phyloP scores from a whole-genome alignment of 2,888 invertebrate species.

The Agrochola lota region DNA sequence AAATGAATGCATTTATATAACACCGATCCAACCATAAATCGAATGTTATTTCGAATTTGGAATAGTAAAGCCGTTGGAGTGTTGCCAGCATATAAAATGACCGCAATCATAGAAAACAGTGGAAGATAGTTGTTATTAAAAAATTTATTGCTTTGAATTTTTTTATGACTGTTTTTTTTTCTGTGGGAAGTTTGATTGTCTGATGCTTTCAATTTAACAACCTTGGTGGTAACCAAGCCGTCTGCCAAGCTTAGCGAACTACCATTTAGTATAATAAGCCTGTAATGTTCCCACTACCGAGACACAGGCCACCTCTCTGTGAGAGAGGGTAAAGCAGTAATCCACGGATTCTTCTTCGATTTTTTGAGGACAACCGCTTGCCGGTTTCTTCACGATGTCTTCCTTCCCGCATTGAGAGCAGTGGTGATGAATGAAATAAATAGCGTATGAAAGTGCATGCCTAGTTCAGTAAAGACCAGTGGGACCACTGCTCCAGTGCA shows the following conservation, averaged over 20 bases:
- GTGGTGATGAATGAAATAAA: no score
- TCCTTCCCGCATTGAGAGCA: not conserved
- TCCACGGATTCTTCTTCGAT: not conserved
- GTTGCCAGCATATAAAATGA: constrained; percentile 53
- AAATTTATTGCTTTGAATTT: constrained; percentile 25
- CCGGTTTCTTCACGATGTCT: no score
- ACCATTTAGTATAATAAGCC: not conserved
- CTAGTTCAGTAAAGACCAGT: no score
- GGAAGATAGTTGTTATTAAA: constrained; percentile 25
- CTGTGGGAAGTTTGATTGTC: constrained; percentile 16
- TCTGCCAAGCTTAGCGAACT: not conserved
- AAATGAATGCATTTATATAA: constrained; percentile 29
- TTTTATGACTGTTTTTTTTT: constrained; percentile 9
- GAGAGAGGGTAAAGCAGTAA: not conserved
- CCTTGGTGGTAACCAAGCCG: constrained; percentile 4
- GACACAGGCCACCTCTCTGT: no score
- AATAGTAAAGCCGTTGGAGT: constrained; percentile 46
- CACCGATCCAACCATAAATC: constrained; percentile 40
- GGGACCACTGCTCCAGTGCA: no score
- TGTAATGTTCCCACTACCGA: no score
- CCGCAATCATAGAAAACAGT: constrained; percentile 38
- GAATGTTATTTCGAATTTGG: constrained; percentile 48
- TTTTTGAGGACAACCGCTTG: not conserved
- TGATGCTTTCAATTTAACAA: not conserved
- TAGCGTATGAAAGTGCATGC: no score